A percentile compares a stretch with the other conserved stretches of the same genome.
Conservation (phyloP, 2,797 vertebrate species). For the Sphaeramia orbicularis region DNA sequence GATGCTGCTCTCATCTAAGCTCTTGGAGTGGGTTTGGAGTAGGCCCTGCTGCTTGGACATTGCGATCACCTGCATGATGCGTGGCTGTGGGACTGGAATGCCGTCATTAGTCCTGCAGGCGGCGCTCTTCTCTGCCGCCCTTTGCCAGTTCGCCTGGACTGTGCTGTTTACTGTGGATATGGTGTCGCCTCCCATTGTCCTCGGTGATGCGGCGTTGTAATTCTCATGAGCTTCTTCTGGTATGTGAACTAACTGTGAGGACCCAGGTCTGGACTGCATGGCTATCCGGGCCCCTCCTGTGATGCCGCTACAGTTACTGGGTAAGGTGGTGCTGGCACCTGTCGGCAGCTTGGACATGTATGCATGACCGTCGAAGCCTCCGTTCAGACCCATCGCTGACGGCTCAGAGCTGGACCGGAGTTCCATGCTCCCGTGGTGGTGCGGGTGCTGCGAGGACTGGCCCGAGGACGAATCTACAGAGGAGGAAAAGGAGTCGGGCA, state of each 20-base stretch:
- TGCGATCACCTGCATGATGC: constrained; percentile 97
- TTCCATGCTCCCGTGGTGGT: constrained; percentile 90
- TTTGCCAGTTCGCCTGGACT: constrained; percentile 93
- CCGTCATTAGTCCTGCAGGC: constrained; percentile 86
- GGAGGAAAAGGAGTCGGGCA: constrained; percentile 85
- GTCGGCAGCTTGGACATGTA: constrained; percentile 81
- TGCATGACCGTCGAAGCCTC: constrained; percentile 81
- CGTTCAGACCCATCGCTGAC: constrained; percentile 88
- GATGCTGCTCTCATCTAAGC: constrained; percentile 89
- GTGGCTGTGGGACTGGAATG: constrained; percentile 83
- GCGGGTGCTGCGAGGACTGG: constrained; percentile 78
- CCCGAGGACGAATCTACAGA: constrained; percentile 70
- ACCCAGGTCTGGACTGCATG: constrained; percentile 95
- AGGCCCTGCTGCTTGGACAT: constrained; percentile 98
- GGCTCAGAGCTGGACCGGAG: constrained; percentile 92
- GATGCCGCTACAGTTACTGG: constrained; percentile 91
- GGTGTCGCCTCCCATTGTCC: constrained; percentile 75
- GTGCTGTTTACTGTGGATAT: constrained; percentile 58
- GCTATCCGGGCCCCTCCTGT: constrained; percentile 91
- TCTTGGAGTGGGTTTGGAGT: constrained; percentile 93
- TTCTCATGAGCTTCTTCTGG: constrained; percentile 96
- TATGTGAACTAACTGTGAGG: constrained; percentile 97
- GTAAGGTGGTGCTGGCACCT: constrained; percentile 86
- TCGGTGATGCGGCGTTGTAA: constrained; percentile 84
- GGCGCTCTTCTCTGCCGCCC: constrained; percentile 92